These are phyloP conservation scores for Triplophysa dalaica DNA, from an alignment of 2,113 vertebrate species.

Conservation along the genomic window DNA sequence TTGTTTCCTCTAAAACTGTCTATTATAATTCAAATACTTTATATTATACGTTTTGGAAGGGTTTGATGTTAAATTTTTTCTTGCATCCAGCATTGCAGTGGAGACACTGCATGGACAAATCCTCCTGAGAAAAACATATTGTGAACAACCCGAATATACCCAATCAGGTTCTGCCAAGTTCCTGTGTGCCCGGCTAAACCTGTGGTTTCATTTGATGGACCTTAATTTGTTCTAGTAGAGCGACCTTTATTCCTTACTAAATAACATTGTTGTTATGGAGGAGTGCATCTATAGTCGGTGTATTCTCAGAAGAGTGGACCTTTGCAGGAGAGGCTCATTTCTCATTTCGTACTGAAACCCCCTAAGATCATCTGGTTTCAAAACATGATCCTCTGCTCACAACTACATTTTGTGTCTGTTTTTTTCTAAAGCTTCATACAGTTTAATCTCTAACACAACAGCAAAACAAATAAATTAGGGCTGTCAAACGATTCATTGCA, in stretches of 20 bases:
- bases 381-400: constrained; percentile 6
- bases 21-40: too few relatives aligned
- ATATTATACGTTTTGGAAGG: too few relatives aligned
- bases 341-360: constrained; percentile 6
- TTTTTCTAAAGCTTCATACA: background rate
- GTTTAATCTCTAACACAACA: background rate
- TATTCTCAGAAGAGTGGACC: background rate
- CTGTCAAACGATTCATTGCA: too few relatives aligned
- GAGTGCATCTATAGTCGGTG: background rate
- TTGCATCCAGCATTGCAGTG: too few relatives aligned
- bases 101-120: background rate
- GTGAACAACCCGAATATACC: background rate
- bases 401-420: background rate
- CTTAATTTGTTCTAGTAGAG: constrained; percentile 24
- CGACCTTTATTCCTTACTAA: constrained; percentile 4
- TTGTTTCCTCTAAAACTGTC: too few relatives aligned
- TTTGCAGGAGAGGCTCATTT: constrained; percentile 1
- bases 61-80: too few relatives aligned
- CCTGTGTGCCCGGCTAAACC: background rate
- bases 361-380: background rate
- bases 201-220: background rate
- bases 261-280: background rate
- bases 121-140: background rate
- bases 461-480: too few relatives aligned
- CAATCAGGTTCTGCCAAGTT: background rate